Base-by-base conservation (phyloP, 1,140 invertebrate species). In the Aphelinus certus region DNA sequence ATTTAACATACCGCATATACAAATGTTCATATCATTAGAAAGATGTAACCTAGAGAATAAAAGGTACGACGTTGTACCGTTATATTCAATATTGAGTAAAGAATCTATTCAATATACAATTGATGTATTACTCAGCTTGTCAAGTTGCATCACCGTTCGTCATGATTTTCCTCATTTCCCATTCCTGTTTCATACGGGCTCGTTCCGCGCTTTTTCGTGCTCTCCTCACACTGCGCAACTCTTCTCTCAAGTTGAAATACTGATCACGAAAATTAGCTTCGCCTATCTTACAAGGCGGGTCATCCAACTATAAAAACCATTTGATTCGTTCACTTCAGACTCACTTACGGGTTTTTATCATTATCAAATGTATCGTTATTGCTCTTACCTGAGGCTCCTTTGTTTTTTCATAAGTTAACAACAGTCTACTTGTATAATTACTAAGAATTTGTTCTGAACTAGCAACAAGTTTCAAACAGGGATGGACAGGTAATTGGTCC, bases 391-490 rank as follows among this genome's bases (percentile, higher is more conserved):
- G 75, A 3, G 90, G 85, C 76, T 94, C 91, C 10, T 84, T 84
- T n/a, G 91, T 86, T 89, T 97, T 98, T 86, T 94, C 91, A 87
- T 95, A 96, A 1, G 96, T 97, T 26, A 98, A 90, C 46, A 98
- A 88, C 71, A 96, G 87, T 60, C 97, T 88, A 26, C 95, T 93
- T 0, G 96, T 93, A 76, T 93, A 89, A 80, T 91, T 92, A 7
- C 92, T 94, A 46, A 98, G 84, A 6, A 92, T 87, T 87, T 99
- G 97, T 87, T 98, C 96, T 26, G 94, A 95, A 88, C 97, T 97
- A 47, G 91, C 91, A 61, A 95, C 85, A 46, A 98, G 84, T 79
- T 89, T 79, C 66, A 99, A 88, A 85, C 94, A 94, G 5, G 92
- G 91, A 88, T 98, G 95, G 4, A 83, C 84, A 0, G 97, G 96